A percentile compares a stretch with the other conserved stretches of the same genome.
Evolutionary conservation across 2,888 invertebrate species (phyloP).

Genomic region (Cheilosia variabilis): DNA sequence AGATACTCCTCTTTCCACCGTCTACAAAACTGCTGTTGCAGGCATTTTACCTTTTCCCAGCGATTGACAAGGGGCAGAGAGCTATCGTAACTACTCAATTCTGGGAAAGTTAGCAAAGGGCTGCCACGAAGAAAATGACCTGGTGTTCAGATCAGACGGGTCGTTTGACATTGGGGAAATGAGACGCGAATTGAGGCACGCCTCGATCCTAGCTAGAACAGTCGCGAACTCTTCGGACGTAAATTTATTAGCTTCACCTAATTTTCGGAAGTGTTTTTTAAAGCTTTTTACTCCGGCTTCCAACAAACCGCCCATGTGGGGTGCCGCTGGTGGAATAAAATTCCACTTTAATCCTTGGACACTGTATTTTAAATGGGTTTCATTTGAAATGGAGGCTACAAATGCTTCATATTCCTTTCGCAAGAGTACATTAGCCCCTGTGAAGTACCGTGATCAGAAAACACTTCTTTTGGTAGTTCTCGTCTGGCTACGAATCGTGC

Average conservation of each 20-base stretch:
- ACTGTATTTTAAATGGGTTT: too few relatives aligned
- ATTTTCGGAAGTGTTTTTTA: too few relatives aligned
- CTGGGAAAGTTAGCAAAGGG: not conserved
- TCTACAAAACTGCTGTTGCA: not conserved
- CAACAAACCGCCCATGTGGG: too few relatives aligned
- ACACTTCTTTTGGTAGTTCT: not conserved
- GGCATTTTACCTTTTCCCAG: not conserved
- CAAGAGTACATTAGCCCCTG: not conserved
- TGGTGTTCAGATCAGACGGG: not conserved
- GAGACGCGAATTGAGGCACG: not conserved
- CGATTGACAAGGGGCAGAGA: not conserved
- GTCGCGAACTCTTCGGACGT: too few relatives aligned
- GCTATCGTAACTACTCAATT: not conserved
- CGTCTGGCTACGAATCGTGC: not conserved
- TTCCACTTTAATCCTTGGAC: not conserved
- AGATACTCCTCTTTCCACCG: not conserved
- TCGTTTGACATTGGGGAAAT: conserved; percentile 2
- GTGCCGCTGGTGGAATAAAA: too few relatives aligned
- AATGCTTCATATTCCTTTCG: too few relatives aligned
- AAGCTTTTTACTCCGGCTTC: too few relatives aligned
- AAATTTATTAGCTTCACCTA: too few relatives aligned
- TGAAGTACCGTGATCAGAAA: not conserved
- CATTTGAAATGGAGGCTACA: too few relatives aligned
- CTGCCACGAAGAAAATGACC: not conserved
- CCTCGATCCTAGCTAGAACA: too few relatives aligned